Percentiles rank a stretch among this genome's conserved stretches.
Conservation (phyloP, 2,888 invertebrate species). For the Yponomeuta cagnagella region DNA sequence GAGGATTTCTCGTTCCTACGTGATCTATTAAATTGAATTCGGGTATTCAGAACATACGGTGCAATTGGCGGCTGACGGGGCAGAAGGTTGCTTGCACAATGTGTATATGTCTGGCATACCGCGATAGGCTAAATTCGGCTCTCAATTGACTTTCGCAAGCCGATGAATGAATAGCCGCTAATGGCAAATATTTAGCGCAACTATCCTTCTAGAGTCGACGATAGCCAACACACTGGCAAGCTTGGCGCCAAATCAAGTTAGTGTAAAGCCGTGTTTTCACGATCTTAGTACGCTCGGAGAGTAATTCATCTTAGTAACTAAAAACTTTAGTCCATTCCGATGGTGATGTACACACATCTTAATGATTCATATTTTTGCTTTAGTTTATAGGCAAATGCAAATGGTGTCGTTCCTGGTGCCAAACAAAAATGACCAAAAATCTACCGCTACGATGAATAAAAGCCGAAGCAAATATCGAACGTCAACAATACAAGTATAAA, state of each 20-base stretch:
- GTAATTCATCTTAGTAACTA: too few species aligned
- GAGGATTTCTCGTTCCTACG: constrained; percentile 16
- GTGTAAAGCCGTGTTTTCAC: not conserved
- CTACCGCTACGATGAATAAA: too few species aligned
- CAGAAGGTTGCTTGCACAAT: constrained; percentile 33
- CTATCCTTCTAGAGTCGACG: constrained; percentile 31
- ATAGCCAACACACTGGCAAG: not conserved
- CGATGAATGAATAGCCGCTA: constrained; percentile 52
- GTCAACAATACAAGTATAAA: too few species aligned
- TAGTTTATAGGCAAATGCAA: too few species aligned
- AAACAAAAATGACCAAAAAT: too few species aligned
- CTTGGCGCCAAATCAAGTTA: constrained; percentile 8
- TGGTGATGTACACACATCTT: too few species aligned
- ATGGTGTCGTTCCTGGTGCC: too few species aligned
- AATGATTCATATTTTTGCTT: too few species aligned
- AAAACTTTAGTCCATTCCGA: too few species aligned
- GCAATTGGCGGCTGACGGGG: constrained; percentile 18
- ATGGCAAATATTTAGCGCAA: constrained; percentile 33
- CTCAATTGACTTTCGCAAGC: constrained; percentile 61
- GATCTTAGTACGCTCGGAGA: too few species aligned
- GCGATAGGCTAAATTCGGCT: constrained; percentile 59
- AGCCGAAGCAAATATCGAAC: too few species aligned
- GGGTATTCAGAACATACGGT: constrained; percentile 21
- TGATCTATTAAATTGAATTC: constrained; percentile 20
- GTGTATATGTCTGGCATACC: constrained; percentile 41